A percentile compares a stretch with the other conserved stretches of the same genome.
These are phyloP conservation scores for Heterochromis multidens DNA, from an alignment of 2,113 vertebrate genomes.

Conservation along the genomic window DNA sequence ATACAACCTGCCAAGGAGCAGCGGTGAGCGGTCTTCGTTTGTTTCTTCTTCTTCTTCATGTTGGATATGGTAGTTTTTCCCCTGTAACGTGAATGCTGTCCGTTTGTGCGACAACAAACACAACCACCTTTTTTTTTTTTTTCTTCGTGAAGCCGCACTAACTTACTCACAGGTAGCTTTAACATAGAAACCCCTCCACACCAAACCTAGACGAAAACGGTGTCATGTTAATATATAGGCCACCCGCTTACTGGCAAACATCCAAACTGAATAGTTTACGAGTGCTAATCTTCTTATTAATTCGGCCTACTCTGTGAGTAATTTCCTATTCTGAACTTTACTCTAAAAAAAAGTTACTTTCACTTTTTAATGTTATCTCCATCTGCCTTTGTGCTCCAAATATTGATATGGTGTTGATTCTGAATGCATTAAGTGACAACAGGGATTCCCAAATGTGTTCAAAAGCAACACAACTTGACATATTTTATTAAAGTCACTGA, in stretches of 20 bases:
- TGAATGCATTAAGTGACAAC: neutral
- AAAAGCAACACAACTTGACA: neutral
- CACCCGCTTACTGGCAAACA: neutral
- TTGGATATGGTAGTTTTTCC: neutral
- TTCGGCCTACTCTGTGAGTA: neutral
- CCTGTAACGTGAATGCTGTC: neutral
- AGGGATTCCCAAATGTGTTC: no score
- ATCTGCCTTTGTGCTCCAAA: neutral
- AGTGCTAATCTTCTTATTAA: no score
- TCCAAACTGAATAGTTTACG: neutral
- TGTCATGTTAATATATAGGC: neutral
- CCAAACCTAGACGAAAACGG: neutral
- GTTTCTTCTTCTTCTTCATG: neutral
- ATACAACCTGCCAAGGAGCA: slow-evolving; percentile 12
- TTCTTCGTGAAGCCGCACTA: neutral
- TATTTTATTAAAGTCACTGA: neutral
- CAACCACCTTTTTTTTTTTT: neutral
- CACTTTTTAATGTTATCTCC: neutral
- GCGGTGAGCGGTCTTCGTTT: slow-evolving; percentile 10
- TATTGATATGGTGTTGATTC: neutral
- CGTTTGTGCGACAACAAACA: neutral
- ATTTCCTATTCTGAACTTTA: neutral
- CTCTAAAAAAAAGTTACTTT: neutral
- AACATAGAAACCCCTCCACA: neutral
- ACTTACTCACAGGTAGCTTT: neutral